Evolutionary conservation across 2,797 vertebrate genomes (phyloP).

Genomic region (Tragelaphus oryx): DNA sequence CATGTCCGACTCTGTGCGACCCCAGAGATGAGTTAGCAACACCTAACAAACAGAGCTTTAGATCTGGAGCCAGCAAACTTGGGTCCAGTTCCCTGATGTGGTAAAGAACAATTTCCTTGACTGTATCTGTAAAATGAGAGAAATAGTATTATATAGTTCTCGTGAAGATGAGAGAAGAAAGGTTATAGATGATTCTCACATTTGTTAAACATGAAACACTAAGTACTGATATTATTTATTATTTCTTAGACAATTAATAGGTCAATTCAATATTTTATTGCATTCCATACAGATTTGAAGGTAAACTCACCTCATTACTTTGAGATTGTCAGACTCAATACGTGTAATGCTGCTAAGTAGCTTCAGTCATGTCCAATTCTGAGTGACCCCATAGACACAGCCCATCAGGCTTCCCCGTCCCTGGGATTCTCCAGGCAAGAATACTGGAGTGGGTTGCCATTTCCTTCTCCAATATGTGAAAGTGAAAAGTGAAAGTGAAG

Average conservation of each 20-base stretch:
- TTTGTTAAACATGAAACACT: constrained; percentile 1
- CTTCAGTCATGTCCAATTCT: too few relatives aligned
- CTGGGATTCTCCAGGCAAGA: too few relatives aligned
- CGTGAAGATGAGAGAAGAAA: neutral
- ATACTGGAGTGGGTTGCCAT: too few relatives aligned
- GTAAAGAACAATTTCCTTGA: neutral
- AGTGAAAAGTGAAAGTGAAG: too few relatives aligned
- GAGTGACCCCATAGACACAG: too few relatives aligned
- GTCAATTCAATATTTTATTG: neutral
- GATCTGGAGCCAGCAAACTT: neutral
- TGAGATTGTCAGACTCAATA: neutral
- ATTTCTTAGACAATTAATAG: neutral
- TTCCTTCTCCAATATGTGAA: too few relatives aligned
- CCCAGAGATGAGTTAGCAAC: neutral
- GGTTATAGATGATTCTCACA: neutral
- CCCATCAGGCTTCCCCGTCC: too few relatives aligned
- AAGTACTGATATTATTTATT: neutral
- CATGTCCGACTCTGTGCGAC: too few relatives aligned
- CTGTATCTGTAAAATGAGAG: neutral
- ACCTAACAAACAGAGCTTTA: neutral
- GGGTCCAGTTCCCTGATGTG: neutral
- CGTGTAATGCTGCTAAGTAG: too few relatives aligned
- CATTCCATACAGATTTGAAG: constrained; percentile 10
- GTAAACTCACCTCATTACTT: constrained; percentile 1
- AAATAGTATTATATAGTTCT: neutral